These are phyloP conservation scores for Eptatretus burgeri DNA, from an alignment of 2,113 vertebrate genomes.

Conservation along the genomic window DNA sequence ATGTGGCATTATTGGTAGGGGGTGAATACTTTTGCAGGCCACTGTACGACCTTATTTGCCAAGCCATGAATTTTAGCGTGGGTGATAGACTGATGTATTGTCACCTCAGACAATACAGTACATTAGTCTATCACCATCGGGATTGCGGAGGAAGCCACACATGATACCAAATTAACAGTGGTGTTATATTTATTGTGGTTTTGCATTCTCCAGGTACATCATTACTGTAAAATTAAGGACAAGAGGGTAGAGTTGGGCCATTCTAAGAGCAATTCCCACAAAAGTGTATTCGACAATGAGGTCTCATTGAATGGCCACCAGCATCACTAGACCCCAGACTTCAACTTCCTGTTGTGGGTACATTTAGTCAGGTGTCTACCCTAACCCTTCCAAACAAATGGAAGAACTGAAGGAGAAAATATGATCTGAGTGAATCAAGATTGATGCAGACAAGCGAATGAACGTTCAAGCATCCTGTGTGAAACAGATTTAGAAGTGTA, in stretches of 20 bases:
- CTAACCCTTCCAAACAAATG: not conserved
- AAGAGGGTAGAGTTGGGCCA: too few relatives aligned
- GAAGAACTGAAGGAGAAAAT: not conserved
- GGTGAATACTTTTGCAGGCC: too few relatives aligned
- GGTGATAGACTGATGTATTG: too few relatives aligned
- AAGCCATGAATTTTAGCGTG: too few relatives aligned
- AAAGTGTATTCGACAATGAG: not conserved
- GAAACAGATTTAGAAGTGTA: slow-evolving; percentile 1
- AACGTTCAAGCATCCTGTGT: slow-evolving; percentile 4
- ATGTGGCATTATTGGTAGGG: too few relatives aligned
- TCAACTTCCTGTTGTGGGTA: not conserved
- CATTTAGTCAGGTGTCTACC: not conserved
- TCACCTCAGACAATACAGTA: too few relatives aligned
- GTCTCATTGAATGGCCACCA: not conserved
- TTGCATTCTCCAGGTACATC: too few relatives aligned
- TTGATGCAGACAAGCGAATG: not conserved
- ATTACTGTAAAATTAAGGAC: too few relatives aligned
- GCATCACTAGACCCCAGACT: not conserved
- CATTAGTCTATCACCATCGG: too few relatives aligned
- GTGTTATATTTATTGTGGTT: not conserved
- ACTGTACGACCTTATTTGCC: too few relatives aligned
- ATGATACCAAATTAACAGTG: too few relatives aligned
- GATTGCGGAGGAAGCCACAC: too few relatives aligned
- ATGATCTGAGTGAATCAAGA: slow-evolving; percentile 1
- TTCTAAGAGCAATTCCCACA: not conserved